These are phyloP conservation scores for Acropora tenuis DNA, from an alignment of 64 coral and sea anemone species.

Conservation along the genomic window DNA sequence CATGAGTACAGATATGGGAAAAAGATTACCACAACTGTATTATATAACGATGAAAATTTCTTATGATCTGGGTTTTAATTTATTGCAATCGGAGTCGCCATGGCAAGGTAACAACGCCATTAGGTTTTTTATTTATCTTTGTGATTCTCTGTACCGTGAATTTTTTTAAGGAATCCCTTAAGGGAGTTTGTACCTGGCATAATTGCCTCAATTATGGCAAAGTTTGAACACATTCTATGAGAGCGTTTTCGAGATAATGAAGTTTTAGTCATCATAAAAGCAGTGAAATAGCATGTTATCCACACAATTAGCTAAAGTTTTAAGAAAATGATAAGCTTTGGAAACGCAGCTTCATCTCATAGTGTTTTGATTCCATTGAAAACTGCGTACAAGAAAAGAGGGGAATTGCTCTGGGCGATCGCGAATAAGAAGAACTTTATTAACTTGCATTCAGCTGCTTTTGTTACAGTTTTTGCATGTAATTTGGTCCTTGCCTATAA, in stretches of 20 bases:
- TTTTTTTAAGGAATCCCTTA: no score
- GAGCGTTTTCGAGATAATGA: neutral
- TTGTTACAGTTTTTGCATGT: neutral
- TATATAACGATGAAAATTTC: conserved; percentile 5
- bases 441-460: neutral
- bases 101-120: neutral
- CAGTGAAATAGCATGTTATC: neutral
- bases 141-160: no score
- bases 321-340: neutral
- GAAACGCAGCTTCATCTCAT: neutral
- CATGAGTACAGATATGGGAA: neutral
- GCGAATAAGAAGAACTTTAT: neutral
- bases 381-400: neutral
- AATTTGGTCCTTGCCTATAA: no score
- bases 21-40: neutral
- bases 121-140: no score
- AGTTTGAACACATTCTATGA: conserved; percentile 1
- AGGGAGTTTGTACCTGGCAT: no score
- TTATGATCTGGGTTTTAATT: conserved; percentile 14
- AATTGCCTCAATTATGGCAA: neutral
- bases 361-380: neutral
- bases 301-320: neutral
- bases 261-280: neutral
- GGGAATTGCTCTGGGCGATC: neutral
- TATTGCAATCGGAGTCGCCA: conserved; percentile 4